A percentile compares a stretch with the other conserved stretches of the same genome.
Evolutionary conservation across 2,888 invertebrate genomes (phyloP).

Genomic region (Endomychus coccineus): DNA sequence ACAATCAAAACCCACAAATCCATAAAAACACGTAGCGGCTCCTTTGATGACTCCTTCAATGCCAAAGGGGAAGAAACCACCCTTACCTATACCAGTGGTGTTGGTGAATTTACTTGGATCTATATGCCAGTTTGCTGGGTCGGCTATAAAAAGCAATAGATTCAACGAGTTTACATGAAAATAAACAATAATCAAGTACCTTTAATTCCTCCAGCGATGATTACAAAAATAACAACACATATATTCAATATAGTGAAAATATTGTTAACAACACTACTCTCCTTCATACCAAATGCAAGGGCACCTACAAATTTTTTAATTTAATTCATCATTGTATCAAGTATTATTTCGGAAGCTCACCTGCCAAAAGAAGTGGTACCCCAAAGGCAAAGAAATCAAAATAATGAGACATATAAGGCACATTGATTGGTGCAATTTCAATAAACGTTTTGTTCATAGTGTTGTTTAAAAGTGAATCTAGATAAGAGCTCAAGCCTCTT

Average conservation of each 20-base stretch:
- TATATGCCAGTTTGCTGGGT: constrained; percentile 13
- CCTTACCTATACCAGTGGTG: constrained; percentile 50
- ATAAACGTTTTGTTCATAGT: constrained; percentile 57
- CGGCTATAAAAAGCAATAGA: constrained; percentile 10
- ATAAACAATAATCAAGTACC: constrained; percentile 47
- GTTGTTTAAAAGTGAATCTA: constrained; percentile 61
- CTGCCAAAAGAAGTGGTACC: constrained; percentile 61
- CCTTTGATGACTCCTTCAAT: constrained; percentile 70
- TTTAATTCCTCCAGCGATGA: constrained; percentile 69
- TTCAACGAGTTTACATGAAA: constrained; percentile 1
- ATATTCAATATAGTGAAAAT: constrained; percentile 79
- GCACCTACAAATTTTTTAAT: constrained; percentile 47
- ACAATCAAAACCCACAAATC: constrained; percentile 90
- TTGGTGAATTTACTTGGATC: constrained; percentile 19
- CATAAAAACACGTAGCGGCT: constrained; percentile 82
- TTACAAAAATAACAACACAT: constrained; percentile 71
- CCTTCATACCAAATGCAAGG: constrained; percentile 77
- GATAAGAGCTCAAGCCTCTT: constrained; percentile 67
- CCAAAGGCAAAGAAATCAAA: constrained; percentile 71
- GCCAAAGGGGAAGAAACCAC: constrained; percentile 84
- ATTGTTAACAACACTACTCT: constrained; percentile 80
- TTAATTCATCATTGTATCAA: neutral
- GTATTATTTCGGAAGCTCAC: constrained; percentile 38
- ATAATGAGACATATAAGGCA: constrained; percentile 59
- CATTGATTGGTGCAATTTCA: constrained; percentile 57